Conservation (phyloP, 2,113 vertebrate genomes). For the Lophotis ruficrista region DNA sequence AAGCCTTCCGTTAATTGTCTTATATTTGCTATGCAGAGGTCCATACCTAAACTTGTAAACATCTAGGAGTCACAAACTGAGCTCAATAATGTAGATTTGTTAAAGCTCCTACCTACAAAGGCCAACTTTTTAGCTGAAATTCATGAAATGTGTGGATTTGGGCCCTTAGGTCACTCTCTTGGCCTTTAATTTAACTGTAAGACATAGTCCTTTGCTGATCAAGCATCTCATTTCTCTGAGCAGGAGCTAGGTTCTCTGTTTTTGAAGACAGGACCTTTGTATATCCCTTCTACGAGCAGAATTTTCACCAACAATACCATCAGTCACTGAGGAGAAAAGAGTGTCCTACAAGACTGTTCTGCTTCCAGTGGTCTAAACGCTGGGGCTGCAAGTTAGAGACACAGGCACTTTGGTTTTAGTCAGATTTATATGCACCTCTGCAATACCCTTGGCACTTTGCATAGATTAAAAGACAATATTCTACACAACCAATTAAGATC, state of each 20-base stretch:
- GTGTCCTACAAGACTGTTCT: background rate
- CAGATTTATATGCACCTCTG: slow-evolving; percentile 52
- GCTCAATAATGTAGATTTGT: background rate
- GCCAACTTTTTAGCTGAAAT: background rate
- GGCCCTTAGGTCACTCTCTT: background rate
- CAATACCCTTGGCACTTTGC: slow-evolving; percentile 44
- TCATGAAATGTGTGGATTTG: background rate
- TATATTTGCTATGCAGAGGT: background rate
- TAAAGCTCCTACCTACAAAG: background rate
- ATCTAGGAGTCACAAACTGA: background rate
- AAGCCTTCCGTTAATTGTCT: background rate
- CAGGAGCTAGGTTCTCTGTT: background rate
- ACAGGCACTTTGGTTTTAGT: background rate
- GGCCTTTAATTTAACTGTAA: background rate
- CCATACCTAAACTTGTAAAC: background rate
- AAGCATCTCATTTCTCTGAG: background rate
- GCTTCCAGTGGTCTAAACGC: background rate
- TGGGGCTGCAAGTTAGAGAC: background rate
- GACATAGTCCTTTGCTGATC: background rate
- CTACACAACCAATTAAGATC: slow-evolving; percentile 71
- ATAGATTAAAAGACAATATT: slow-evolving; percentile 69
- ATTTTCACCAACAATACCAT: background rate
- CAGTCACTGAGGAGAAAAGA: background rate
- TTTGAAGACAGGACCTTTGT: background rate
- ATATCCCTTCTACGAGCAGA: background rate